Evolutionary conservation across 2,113 vertebrate species (phyloP).

Genomic region (Aramus guarauna): DNA sequence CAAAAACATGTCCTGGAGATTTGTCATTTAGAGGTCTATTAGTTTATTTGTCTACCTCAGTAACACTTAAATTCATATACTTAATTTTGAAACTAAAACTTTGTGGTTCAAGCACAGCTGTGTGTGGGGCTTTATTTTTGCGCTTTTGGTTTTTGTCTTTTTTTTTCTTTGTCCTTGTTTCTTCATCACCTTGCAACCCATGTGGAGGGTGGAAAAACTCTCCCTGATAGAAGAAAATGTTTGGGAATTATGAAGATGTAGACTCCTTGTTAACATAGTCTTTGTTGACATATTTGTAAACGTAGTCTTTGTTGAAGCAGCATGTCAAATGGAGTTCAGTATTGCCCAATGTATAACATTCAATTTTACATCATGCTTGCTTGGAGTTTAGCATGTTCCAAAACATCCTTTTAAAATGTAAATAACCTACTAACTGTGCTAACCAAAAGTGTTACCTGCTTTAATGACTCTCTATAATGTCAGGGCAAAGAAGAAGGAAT

Average conservation of each 20-base stretch:
- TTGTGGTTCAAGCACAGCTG: not conserved
- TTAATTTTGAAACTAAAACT: not conserved
- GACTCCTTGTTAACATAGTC: not conserved
- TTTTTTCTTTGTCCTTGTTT: not conserved
- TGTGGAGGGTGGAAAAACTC: not conserved
- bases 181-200: not conserved
- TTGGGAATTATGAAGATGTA: not conserved
- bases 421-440: not conserved
- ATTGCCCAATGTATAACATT: not conserved
- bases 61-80: not conserved
- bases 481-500: not conserved
- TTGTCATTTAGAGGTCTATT: not conserved
- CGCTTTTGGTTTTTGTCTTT: too few species aligned
- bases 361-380: constrained; percentile 14
- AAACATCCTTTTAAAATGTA: not conserved
- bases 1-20: not conserved
- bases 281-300: not conserved
- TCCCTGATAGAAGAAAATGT: not conserved
- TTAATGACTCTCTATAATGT: not conserved
- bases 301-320: not conserved
- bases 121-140: not conserved
- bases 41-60: not conserved
- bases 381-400: not conserved
- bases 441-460: not conserved
- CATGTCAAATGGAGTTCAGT: constrained; percentile 16